phyloP scores from a whole-genome alignment of 2,113 vertebrate species.

The Pelecanus crispus region DNA sequence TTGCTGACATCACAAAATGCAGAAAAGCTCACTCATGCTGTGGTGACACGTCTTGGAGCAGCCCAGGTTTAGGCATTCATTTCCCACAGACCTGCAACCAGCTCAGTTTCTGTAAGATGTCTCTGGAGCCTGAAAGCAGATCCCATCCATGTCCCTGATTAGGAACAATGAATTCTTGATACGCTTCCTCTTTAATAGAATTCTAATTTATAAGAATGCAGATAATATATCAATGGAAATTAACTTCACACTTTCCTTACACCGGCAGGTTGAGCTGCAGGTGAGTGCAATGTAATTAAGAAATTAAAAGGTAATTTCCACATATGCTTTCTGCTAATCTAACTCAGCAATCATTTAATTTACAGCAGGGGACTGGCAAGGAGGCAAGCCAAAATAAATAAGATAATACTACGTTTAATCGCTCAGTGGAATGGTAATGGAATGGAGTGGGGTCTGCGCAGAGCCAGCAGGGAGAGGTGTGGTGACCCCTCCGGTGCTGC shows the following conservation, averaged over 20 bases:
- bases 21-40: background rate
- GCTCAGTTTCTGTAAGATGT: background rate
- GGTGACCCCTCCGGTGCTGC: background rate
- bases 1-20: background rate
- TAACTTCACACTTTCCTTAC: conserved; percentile 42
- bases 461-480: background rate
- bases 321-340: conserved; percentile 64
- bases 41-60: background rate
- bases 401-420: conserved; percentile 63
- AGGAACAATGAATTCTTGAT: conserved; percentile 8
- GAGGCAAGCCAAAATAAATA: conserved; percentile 71
- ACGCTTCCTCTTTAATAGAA: background rate
- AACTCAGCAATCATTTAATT: conserved; percentile 64
- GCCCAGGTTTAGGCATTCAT: background rate
- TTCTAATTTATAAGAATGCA: conserved; percentile 51
- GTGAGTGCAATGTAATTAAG: conserved; percentile 75
- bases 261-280: conserved; percentile 68
- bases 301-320: conserved; percentile 80
- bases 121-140: background rate
- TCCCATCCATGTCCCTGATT: background rate
- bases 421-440: background rate
- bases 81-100: background rate
- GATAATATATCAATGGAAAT: conserved; percentile 57
- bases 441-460: background rate
- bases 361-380: conserved; percentile 60